Conservation (phyloP, 92 coral and sea anemone genomes). For the Paramuricea clavata region DNA sequence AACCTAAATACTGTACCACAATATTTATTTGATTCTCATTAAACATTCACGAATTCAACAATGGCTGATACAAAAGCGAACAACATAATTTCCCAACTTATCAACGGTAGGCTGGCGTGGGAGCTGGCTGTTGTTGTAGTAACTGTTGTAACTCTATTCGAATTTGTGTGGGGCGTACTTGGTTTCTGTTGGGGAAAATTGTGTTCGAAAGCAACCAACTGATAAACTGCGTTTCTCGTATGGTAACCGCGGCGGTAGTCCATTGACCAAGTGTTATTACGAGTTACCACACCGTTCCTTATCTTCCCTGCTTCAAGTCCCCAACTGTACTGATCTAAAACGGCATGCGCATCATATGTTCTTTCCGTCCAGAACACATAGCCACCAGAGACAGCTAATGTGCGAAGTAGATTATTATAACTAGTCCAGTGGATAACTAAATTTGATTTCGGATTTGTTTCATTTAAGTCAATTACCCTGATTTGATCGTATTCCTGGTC, state of each 20-base stretch:
- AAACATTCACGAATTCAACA: background rate
- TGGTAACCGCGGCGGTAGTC: no score
- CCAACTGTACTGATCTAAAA: background rate
- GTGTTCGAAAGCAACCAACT: no score
- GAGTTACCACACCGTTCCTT: no score
- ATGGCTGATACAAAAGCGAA: background rate
- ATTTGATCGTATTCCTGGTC: background rate
- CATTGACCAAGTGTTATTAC: no score
- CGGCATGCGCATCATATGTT: background rate
- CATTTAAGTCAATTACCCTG: background rate
- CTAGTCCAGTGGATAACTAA: background rate
- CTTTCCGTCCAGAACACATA: constrained; percentile 32
- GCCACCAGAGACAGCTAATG: background rate
- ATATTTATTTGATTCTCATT: no score
- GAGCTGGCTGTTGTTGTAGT: no score
- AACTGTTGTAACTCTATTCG: no score
- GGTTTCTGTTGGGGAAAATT: no score
- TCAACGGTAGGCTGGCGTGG: background rate
- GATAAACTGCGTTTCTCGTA: no score
- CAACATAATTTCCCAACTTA: background rate
- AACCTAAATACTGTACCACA: no score
- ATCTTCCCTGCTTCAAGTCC: background rate
- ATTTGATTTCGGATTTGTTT: background rate
- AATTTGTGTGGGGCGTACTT: no score
- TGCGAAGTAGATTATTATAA: background rate